phyloP scores from a whole-genome alignment of 2,888 invertebrate species.

The Acanthosepion esculentum region DNA sequence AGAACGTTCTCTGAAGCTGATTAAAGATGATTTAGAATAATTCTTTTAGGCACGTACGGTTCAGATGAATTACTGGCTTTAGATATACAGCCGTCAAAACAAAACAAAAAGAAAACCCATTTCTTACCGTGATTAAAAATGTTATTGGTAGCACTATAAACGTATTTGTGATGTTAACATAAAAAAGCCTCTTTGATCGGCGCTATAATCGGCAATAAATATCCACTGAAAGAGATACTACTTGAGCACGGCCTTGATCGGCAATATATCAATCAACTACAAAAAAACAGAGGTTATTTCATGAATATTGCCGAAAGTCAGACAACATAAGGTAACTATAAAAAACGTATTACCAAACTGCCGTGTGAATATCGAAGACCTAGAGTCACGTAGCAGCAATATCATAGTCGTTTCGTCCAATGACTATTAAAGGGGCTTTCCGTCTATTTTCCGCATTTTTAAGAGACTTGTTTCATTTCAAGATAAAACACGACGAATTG shows the following conservation, averaged over 20 bases:
- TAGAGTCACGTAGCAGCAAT: background rate
- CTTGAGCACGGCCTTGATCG: background rate
- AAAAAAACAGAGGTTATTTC: background rate
- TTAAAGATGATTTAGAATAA: no score
- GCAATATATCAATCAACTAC: background rate
- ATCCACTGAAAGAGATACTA: background rate
- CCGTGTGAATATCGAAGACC: background rate
- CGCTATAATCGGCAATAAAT: background rate
- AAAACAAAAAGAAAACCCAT: no score
- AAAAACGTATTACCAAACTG: background rate
- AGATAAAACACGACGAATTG: no score
- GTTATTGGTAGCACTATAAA: background rate
- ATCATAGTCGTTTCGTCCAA: background rate
- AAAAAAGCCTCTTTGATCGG: background rate
- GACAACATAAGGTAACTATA: background rate
- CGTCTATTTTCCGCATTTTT: no score
- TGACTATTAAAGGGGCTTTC: background rate
- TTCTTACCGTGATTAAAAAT: background rate
- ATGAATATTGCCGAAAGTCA: background rate
- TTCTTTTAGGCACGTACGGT: no score
- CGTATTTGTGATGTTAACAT: background rate
- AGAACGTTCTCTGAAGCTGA: no score
- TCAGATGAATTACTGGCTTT: no score
- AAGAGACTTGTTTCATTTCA: no score
- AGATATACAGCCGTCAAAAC: no score